A percentile compares a stretch with the other conserved stretches of the same genome.
phyloP scores from a whole-genome alignment of 2,888 invertebrate genomes.

The Elmis aenea region DNA sequence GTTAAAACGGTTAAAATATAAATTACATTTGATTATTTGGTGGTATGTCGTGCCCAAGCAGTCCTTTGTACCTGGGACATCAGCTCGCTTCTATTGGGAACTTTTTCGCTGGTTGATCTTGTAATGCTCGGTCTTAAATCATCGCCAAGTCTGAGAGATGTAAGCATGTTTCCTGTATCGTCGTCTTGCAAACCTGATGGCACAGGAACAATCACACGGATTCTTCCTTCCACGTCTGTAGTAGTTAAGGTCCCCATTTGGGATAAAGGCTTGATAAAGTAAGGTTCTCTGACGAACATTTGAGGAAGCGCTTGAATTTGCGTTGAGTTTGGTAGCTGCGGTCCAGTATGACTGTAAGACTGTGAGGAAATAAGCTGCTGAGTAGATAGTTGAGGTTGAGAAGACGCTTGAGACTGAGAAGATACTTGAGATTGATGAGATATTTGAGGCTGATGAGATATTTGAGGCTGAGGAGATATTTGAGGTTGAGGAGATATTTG shows the following conservation, averaged over 20 bases:
- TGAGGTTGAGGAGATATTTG: conserved; percentile 42
- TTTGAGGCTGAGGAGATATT: conserved; percentile 27
- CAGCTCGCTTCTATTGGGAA: conserved; percentile 78
- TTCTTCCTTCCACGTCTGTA: conserved; percentile 56
- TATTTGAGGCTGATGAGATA: conserved; percentile 1
- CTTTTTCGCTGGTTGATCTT: conserved; percentile 79
- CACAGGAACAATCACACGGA: conserved; percentile 60
- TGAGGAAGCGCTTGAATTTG: conserved; percentile 6
- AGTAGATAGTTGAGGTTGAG: conserved; percentile 2
- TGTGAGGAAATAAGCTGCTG: not conserved
- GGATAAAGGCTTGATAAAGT: conserved; percentile 64
- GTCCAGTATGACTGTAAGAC: not conserved
- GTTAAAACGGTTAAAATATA: too few species aligned
- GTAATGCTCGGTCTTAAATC: conserved; percentile 57
- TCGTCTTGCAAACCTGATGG: conserved; percentile 42
- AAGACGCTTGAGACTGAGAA: not conserved
- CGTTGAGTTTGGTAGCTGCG: not conserved
- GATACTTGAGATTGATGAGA: conserved; percentile 1
- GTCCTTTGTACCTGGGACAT: conserved; percentile 78
- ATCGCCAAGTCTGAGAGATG: conserved; percentile 53
- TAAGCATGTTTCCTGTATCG: conserved; percentile 39
- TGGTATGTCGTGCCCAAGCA: conserved; percentile 83
- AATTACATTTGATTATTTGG: conserved; percentile 55
- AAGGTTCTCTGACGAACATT: conserved; percentile 29
- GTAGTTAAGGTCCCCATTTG: conserved; percentile 60